A percentile compares a stretch with the other conserved stretches of the same genome.
phyloP scores from a whole-genome alignment of 2,797 vertebrate genomes.

The Phoebastria nigripes region DNA sequence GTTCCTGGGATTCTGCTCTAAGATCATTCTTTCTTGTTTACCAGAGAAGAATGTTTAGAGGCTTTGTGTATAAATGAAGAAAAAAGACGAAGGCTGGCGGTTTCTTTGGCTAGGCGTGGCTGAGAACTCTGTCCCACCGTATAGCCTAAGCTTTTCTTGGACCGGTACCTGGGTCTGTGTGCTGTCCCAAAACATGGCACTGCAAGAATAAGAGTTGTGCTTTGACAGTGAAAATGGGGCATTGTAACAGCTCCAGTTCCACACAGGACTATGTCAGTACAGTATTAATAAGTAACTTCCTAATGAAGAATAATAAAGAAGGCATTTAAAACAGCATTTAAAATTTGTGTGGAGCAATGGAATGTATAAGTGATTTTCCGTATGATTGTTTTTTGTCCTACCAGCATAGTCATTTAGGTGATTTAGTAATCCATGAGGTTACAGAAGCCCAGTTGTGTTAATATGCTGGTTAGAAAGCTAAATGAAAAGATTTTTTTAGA shows the following conservation, averaged over 20 bases:
- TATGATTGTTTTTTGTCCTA: neutral
- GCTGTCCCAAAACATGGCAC: neutral
- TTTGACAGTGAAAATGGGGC: neutral
- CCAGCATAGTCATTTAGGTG: neutral
- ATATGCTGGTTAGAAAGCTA: neutral
- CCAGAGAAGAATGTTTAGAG: constrained; percentile 40
- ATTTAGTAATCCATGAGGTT: neutral
- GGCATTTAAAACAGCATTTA: neutral
- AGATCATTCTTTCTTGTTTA: constrained; percentile 50
- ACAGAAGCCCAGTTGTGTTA: neutral
- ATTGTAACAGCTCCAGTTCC: neutral
- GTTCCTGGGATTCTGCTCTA: constrained; percentile 24
- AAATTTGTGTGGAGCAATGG: neutral
- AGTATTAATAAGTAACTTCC: neutral
- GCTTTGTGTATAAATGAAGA: constrained; percentile 34
- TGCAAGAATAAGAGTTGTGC: neutral
- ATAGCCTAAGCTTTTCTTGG: neutral
- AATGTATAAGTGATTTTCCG: neutral
- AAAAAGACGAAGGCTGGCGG: neutral
- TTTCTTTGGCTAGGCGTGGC: neutral
- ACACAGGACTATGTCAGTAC: neutral
- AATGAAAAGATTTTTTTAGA: neutral
- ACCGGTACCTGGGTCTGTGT: neutral
- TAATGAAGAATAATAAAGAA: neutral
- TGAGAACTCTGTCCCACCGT: neutral